Conservation (phyloP, 2,888 invertebrate species). For the Drosophila glabriapex region DNA sequence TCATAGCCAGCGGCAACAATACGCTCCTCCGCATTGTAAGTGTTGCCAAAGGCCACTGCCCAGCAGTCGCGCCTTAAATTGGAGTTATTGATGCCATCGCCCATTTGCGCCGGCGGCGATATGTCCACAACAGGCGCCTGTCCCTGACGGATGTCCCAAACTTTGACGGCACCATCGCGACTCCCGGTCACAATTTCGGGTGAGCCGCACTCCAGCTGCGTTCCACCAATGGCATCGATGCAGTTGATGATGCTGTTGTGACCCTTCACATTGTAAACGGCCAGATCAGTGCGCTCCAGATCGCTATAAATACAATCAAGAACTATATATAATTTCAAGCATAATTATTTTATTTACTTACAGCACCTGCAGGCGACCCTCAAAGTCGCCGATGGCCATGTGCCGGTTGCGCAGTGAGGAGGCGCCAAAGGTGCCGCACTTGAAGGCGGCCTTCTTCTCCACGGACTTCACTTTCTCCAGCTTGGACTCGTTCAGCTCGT, state of each 20-base stretch:
- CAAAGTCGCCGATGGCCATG: constrained; percentile 96
- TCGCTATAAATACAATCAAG: constrained; percentile 88
- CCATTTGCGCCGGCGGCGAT: constrained; percentile 78
- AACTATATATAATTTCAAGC: neutral
- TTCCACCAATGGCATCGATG: constrained; percentile 96
- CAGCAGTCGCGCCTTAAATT: constrained; percentile 92
- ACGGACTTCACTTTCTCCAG: constrained; percentile 90
- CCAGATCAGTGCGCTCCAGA: constrained; percentile 90
- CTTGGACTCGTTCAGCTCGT: constrained; percentile 91
- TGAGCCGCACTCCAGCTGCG: constrained; percentile 93
- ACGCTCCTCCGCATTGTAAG: constrained; percentile 94
- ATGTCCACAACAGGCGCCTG: constrained; percentile 95
- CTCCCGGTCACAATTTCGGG: constrained; percentile 98
- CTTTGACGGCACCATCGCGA: constrained; percentile 96
- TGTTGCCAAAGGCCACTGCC: constrained; percentile 96
- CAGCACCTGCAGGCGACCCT: constrained; percentile 94
- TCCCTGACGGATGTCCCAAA: constrained; percentile 98
- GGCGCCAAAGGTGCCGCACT: constrained; percentile 97
- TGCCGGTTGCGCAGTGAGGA: constrained; percentile 92
- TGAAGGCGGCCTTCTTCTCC: constrained; percentile 93
- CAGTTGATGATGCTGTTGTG: constrained; percentile 95
- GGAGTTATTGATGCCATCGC: constrained; percentile 87
- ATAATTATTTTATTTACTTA: constrained; percentile 83
- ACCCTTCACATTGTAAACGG: constrained; percentile 91
- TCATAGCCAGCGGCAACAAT: constrained; percentile 97